phyloP scores from a whole-genome alignment of 2,888 invertebrate species.

The Caenorhabditis macrosperma region DNA sequence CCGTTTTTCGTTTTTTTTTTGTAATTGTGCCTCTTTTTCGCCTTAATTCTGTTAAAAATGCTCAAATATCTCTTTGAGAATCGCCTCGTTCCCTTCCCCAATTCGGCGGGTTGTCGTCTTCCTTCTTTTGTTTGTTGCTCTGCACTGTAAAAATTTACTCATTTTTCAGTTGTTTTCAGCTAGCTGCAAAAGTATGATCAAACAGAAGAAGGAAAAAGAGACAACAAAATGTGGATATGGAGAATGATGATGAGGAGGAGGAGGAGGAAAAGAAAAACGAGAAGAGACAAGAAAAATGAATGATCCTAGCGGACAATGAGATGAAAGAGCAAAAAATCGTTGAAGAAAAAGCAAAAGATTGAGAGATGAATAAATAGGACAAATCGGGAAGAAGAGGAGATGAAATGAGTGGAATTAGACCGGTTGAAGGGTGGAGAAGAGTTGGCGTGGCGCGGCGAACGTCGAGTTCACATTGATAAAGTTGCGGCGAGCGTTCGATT shows the following conservation, averaged over 20 bases:
- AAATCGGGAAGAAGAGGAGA: not conserved
- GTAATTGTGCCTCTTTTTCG: not conserved
- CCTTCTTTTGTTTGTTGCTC: not conserved
- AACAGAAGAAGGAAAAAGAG: slow-evolving; percentile 24
- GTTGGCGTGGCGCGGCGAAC: slow-evolving; percentile 54
- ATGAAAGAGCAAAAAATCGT: not conserved
- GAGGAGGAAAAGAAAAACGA: no score
- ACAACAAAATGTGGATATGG: slow-evolving; percentile 23
- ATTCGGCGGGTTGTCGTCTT: not conserved
- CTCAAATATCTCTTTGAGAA: no score
- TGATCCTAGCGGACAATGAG: no score
- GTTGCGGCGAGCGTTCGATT: slow-evolving; percentile 7
- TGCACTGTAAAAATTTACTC: not conserved
- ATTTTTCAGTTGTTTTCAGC: no score
- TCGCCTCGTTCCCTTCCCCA: not conserved
- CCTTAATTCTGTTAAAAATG: no score
- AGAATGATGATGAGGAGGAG: no score
- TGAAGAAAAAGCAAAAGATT: not conserved
- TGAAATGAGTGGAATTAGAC: slow-evolving; percentile 29
- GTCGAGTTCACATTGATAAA: slow-evolving; percentile 44
- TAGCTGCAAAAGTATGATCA: no score
- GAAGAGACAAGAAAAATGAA: not conserved
- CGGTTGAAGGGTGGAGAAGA: slow-evolving; percentile 53
- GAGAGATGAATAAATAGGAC: slow-evolving; percentile 14
- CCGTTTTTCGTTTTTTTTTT: slow-evolving; percentile 23